Evolutionary conservation across 2,888 invertebrate species (phyloP).

Genomic region (Amphipyra tragopoginis): DNA sequence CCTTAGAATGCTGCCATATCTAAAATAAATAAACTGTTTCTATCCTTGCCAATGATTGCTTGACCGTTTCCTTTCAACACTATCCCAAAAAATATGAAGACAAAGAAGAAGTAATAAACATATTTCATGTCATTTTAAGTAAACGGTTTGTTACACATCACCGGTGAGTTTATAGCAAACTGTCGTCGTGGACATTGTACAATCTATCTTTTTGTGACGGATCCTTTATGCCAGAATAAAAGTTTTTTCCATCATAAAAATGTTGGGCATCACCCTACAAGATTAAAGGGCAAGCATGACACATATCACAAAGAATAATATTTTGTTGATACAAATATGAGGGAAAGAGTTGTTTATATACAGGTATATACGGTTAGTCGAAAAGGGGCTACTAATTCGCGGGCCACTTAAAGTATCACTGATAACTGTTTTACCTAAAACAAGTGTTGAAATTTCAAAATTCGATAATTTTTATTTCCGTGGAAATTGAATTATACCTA

Average conservation of each 20-base stretch:
- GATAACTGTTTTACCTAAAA: no score
- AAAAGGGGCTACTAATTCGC: no score
- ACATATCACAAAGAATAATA: slow-evolving; percentile 47
- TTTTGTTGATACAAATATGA: slow-evolving; percentile 36
- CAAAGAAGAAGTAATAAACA: not conserved
- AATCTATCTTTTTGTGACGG: slow-evolving; percentile 40
- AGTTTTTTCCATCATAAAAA: slow-evolving; percentile 41
- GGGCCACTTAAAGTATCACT: no score
- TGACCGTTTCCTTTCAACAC: not conserved
- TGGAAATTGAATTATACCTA: no score
- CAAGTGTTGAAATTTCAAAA: no score
- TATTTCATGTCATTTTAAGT: not conserved
- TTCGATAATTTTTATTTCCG: no score
- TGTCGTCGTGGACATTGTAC: slow-evolving; percentile 26
- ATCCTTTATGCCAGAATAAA: slow-evolving; percentile 47
- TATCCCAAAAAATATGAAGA: not conserved
- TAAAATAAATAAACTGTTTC: no score
- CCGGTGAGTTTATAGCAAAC: slow-evolving; percentile 12
- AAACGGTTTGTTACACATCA: slow-evolving; percentile 5
- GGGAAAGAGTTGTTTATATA: slow-evolving; percentile 23
- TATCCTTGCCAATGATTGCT: not conserved
- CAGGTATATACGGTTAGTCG: no score
- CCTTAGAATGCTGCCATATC: no score
- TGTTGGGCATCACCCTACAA: slow-evolving; percentile 40
- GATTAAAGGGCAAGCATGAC: slow-evolving; percentile 49